These are phyloP conservation scores for Eucidaris tribuloides DNA, from an alignment of 35 echinoderm and acorn worm genomes.

Conservation along the genomic window DNA sequence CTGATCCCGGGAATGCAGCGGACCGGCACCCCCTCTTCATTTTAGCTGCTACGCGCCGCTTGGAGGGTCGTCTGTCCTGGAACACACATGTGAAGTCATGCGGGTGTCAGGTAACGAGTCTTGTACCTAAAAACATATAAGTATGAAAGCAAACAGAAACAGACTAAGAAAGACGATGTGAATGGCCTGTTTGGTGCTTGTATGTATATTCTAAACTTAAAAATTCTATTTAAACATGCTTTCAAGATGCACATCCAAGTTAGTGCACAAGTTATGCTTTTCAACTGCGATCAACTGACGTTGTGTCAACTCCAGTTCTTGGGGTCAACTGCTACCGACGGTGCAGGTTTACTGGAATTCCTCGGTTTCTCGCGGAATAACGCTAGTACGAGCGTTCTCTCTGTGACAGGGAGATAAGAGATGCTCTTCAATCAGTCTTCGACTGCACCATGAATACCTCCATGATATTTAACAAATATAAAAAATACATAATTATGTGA, in stretches of 20 bases:
- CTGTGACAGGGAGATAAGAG: conserved; percentile 36
- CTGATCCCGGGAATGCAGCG: not conserved
- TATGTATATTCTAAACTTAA: too few species aligned
- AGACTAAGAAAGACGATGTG: not conserved
- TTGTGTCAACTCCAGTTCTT: conserved; percentile 82
- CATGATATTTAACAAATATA: not conserved
- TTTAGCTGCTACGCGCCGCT: conserved; percentile 56
- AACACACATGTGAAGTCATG: conserved; percentile 90
- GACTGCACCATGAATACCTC: conserved; percentile 99
- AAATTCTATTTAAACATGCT: too few species aligned
- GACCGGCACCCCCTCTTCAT: conserved; percentile 24
- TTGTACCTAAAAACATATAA: conserved; percentile 45
- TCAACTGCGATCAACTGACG: conserved; percentile 95
- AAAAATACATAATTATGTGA: not conserved
- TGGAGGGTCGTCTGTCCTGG: conserved; percentile 91
- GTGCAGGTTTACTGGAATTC: conserved; percentile 21
- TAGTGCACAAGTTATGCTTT: conserved; percentile 86
- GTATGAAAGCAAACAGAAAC: not conserved
- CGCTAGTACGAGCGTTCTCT: conserved; percentile 29
- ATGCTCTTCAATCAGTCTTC: conserved; percentile 63
- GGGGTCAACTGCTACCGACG: not conserved
- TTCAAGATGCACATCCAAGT: not conserved
- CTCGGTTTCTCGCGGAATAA: conserved; percentile 78
- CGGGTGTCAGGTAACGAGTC: conserved; percentile 77
- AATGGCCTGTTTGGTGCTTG: too few species aligned